Base-by-base conservation (phyloP, 2,888 invertebrate species). In the Chrysomela aeneicollis region DNA sequence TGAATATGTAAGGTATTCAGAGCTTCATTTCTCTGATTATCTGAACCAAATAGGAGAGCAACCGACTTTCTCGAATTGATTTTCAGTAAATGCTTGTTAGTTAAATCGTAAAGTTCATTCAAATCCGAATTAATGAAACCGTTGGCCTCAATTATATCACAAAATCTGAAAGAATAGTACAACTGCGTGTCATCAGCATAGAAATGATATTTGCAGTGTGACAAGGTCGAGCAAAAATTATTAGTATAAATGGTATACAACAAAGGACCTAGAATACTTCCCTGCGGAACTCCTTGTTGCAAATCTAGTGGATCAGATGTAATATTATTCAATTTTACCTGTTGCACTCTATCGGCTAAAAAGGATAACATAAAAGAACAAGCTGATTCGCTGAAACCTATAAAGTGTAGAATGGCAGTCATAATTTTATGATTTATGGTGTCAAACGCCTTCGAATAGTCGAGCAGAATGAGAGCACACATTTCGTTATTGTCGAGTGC, bases 401-500 rank as follows among this genome's bases (percentile, higher is more conserved):
- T 46, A 26, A 22, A 57, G 15, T 61, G n/a, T 17, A 61, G 17
- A 12, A 61, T 61, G 8, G 22, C 3, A 6, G 37, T 10, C 10
- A 61, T 12, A 5, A 60, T 22, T 32, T 19, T 10, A 53, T 37
- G 61, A 47, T 55, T 61, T 1, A 57, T 37, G 8, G 15, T 57
- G 18, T 55, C 61, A 19, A 61, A 53, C 3, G 61, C 61, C 18
- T 55, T 61, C 10, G 61, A 21, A 30, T 52, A 52, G 35, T 60
- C 42, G 8, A 30, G 8, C 2, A 54, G 17, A 30, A 60, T 10
- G n/a, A 60, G 47, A 26, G 3, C 26, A 26, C 26, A 26, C 26
- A 26, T 52, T 30, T 12, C 15, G 52, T 32, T n/a, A 32, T 26
- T 53, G 17, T 21, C 35, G 9, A 10, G 10, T 10, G 35, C 3